Evolutionary conservation across 1,140 invertebrate species (phyloP), one percentile per base, ranked within the genome.

Genomic region (Grapholita molesta): DNA sequence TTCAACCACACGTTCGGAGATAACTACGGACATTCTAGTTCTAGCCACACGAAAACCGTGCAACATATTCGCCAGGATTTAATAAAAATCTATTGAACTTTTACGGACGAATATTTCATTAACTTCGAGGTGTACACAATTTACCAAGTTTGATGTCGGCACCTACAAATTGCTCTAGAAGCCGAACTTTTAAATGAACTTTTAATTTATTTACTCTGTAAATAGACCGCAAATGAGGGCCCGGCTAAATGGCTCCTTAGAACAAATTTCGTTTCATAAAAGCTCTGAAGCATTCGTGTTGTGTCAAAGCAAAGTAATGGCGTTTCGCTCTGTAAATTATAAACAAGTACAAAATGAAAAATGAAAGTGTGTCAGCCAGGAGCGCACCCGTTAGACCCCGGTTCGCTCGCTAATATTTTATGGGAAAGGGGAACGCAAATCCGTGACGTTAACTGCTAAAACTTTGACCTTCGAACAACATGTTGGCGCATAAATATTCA

Each of bases 161-260:
- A 28, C 53, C 24, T 61, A 61, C 24, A 61, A 61, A 61, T 61
- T 61, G 55, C 55, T 61, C 32, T 61, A 61, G 3, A 28, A 61
- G 55, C 12, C n/a, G 7, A 61, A 61, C 25, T 61, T 61, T 61
- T 61, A 18, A 61, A 61, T 61, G 55, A 61, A 61, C 55, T 61
- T 61, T 28, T 61, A 61, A 61, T 61, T 61, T 61, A 61, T 61
- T 61, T 61, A 9, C 55, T 61, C 15, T 28, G 55, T 61, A 61
- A 61, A 61, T 61, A 61, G 55, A 61, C 55, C 55, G 55, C 55
- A 61, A 48, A 61, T 61, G 55, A 32, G 55, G 53, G n/a, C 55
- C 12, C 28, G 24, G 55, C 55, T 61, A 61, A 61, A 61, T 61
- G 55, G 24, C 55, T 61, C 25, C 24, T 28, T 12, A 6, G 25